Evolutionary conservation across 1,140 invertebrate species (phyloP).

Genomic region (Drosophila albomicans): DNA sequence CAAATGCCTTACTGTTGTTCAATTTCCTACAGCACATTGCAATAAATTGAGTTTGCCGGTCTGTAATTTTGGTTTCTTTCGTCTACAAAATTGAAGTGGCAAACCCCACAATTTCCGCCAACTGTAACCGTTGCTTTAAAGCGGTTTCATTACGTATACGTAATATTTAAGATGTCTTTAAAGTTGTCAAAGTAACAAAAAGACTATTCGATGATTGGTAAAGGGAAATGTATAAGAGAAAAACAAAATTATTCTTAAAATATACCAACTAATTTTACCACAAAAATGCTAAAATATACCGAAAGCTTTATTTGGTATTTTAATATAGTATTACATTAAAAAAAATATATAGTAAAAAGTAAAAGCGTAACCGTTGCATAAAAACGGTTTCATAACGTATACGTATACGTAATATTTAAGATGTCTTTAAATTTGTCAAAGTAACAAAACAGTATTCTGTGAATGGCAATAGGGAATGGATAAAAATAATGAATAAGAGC

Average conservation of each 20-base stretch:
- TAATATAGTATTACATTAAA: too few species aligned
- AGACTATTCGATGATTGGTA: too few species aligned
- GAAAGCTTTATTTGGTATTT: too few species aligned
- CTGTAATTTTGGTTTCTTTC: conserved; percentile 28
- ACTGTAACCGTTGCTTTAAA: neutral
- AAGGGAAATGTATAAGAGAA: too few species aligned
- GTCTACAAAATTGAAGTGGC: conserved; percentile 12
- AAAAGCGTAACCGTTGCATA: too few species aligned
- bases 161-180: neutral
- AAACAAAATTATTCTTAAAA: too few species aligned
- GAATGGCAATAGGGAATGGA: neutral
- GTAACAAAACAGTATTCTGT: too few species aligned
- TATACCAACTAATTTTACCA: too few species aligned
- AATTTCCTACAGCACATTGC: conserved; percentile 38
- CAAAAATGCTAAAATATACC: too few species aligned
- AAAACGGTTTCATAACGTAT: too few species aligned
- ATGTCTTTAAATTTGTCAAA: neutral
- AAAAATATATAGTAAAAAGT: too few species aligned
- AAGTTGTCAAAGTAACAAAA: neutral
- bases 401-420: neutral
- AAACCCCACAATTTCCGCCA: neutral
- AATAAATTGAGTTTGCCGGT: conserved; percentile 40
- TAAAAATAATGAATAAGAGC: too few species aligned
- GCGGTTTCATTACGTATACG: neutral
- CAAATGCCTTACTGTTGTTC: conserved; percentile 38